phyloP scores from a whole-genome alignment of 2,888 invertebrate genomes.

The Acanthacorydalis orientalis region DNA sequence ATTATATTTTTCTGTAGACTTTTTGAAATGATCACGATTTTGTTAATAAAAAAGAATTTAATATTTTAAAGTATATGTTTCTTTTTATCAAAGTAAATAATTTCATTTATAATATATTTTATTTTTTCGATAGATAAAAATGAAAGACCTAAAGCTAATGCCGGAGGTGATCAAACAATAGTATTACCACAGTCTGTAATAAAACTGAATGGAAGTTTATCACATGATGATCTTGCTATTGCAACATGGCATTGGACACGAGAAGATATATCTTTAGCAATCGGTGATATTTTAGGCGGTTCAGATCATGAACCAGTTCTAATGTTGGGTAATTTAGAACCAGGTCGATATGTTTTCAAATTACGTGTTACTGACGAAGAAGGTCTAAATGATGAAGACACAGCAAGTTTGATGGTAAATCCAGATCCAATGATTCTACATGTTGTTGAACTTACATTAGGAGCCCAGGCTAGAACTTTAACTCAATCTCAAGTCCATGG shows the following conservation, averaged over 20 bases:
- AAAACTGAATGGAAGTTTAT: constrained; percentile 67
- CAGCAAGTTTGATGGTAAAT: constrained; percentile 70
- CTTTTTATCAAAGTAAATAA: too few relatives aligned
- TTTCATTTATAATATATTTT: not conserved
- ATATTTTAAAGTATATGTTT: too few relatives aligned
- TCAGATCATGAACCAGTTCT: constrained; percentile 65
- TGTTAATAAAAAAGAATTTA: too few relatives aligned
- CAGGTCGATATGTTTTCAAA: constrained; percentile 77
- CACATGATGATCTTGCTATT: constrained; percentile 75
- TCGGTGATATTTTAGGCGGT: constrained; percentile 61
- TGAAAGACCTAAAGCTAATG: constrained; percentile 74
- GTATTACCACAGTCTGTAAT: constrained; percentile 59
- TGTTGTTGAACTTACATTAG: constrained; percentile 66
- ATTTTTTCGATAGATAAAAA: constrained; percentile 53
- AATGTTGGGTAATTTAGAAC: constrained; percentile 64
- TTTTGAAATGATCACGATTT: too few relatives aligned
- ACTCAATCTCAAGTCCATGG: constrained; percentile 57
- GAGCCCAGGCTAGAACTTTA: constrained; percentile 50
- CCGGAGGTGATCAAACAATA: constrained; percentile 69
- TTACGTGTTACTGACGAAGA: constrained; percentile 83
- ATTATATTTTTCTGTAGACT: too few relatives aligned
- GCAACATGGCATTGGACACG: constrained; percentile 72
- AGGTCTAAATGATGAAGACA: constrained; percentile 65
- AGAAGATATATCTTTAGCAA: constrained; percentile 59
- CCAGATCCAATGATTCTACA: constrained; percentile 56